These are phyloP conservation scores for Choreutis nemorana DNA, from an alignment of 2,888 invertebrate species.

Conservation along the genomic window DNA sequence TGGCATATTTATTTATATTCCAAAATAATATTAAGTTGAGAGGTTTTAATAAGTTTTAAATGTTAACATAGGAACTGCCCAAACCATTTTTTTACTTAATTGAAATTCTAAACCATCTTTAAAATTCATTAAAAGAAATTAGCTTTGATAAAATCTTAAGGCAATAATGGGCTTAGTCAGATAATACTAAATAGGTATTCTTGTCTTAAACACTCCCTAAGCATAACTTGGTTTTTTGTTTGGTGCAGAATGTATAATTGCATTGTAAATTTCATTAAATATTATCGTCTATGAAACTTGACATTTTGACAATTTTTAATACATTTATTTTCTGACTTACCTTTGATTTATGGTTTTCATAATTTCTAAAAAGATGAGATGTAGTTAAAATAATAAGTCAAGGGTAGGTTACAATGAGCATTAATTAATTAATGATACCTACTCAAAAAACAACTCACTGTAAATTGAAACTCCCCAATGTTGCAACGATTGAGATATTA, in stretches of 20 bases:
- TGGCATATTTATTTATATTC: no score
- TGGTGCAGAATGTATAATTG: slow-evolving; percentile 63
- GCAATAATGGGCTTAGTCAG: slow-evolving; percentile 57
- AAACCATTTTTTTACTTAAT: no score
- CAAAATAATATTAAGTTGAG: no score
- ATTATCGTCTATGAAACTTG: slow-evolving; percentile 32
- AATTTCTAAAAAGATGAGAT: no score
- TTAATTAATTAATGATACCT: slow-evolving; percentile 40
- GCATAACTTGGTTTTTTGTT: slow-evolving; percentile 58
- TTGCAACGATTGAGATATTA: slow-evolving; percentile 42
- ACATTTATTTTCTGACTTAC: slow-evolving; percentile 20
- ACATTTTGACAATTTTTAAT: slow-evolving; percentile 2
- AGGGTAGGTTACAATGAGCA: no score
- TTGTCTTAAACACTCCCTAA: slow-evolving; percentile 45
- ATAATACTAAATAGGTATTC: slow-evolving; percentile 37
- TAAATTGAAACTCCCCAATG: slow-evolving; percentile 36
- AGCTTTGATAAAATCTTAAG: slow-evolving; percentile 44
- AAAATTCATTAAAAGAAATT: no score
- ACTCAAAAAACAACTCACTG: slow-evolving; percentile 65
- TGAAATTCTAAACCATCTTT: no score
- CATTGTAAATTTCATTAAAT: slow-evolving; percentile 62
- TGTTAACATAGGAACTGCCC: no score
- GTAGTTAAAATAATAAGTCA: slow-evolving; percentile 37
- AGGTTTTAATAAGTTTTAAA: no score
- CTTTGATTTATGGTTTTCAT: no score